Percentiles rank a stretch among this genome's conserved stretches.
These are phyloP conservation scores for Calameuta pallipes DNA, from an alignment of 2,888 invertebrate genomes.

Conservation along the genomic window DNA sequence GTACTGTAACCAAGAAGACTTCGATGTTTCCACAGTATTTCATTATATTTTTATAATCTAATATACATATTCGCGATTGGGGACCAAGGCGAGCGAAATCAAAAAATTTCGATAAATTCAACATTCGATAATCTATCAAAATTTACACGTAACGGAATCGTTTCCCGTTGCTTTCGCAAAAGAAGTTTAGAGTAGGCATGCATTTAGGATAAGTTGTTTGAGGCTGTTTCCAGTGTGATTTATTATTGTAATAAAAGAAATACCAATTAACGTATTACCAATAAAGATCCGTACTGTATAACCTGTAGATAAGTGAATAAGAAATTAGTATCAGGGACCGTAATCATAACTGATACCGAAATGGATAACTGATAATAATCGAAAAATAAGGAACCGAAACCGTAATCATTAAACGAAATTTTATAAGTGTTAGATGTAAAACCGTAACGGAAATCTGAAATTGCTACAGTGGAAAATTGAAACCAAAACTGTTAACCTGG, in stretches of 20 bases:
- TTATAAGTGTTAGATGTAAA: too few relatives aligned
- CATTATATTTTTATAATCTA: slow-evolving; percentile 41
- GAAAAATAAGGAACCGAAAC: too few relatives aligned
- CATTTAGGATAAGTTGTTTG: slow-evolving; percentile 30
- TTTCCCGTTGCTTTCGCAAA: not conserved
- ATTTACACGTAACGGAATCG: slow-evolving; percentile 11
- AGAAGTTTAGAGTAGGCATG: not conserved
- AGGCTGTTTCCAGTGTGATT: slow-evolving; percentile 40
- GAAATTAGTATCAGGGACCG: too few relatives aligned
- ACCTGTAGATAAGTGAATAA: not conserved
- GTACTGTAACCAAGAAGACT: slow-evolving; percentile 45
- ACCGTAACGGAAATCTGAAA: too few relatives aligned
- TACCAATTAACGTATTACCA: not conserved
- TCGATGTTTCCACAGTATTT: slow-evolving; percentile 25
- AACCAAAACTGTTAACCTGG: too few relatives aligned
- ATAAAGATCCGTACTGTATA: not conserved
- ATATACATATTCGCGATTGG: slow-evolving; percentile 36
- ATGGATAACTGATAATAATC: too few relatives aligned
- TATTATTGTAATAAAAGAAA: not conserved
- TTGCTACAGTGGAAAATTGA: too few relatives aligned
- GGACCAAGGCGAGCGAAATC: slow-evolving; percentile 43
- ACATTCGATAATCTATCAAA: slow-evolving; percentile 4
- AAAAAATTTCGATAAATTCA: slow-evolving; percentile 2
- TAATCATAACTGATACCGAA: too few relatives aligned
- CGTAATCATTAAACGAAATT: too few relatives aligned